Percentiles rank a stretch among this genome's conserved stretches.
Conservation (phyloP, 2,888 invertebrate species). For the Aricia artaxerxes region DNA sequence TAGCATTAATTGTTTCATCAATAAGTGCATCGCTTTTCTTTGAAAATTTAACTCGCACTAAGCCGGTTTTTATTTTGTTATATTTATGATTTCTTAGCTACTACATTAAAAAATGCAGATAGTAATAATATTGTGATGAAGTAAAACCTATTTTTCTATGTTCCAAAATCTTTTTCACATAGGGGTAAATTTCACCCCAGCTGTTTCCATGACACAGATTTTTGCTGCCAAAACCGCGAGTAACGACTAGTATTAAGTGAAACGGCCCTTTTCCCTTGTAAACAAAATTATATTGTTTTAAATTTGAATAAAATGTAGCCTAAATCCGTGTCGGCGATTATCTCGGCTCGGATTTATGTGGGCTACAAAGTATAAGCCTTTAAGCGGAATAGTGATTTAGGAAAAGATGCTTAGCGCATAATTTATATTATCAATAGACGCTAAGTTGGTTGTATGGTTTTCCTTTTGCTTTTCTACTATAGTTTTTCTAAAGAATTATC, state of each 20-base stretch:
- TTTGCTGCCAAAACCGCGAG: not conserved
- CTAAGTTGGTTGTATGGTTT: not conserved
- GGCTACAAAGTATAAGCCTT: conserved; percentile 39
- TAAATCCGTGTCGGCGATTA: conserved; percentile 36
- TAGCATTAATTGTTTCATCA: too few relatives aligned
- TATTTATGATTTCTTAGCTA: too few relatives aligned
- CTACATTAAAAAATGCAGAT: too few relatives aligned
- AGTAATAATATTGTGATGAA: too few relatives aligned
- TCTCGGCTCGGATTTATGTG: conserved; percentile 40
- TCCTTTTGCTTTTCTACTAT: too few relatives aligned
- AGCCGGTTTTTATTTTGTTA: too few relatives aligned
- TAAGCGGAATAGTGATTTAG: conserved; percentile 33
- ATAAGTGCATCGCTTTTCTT: too few relatives aligned
- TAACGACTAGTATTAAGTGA: conserved; percentile 4
- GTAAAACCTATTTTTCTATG: too few relatives aligned
- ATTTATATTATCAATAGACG: conserved; percentile 10
- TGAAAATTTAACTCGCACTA: too few relatives aligned
- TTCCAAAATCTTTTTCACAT: not conserved
- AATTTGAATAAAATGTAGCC: conserved; percentile 37
- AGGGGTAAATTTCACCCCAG: not conserved
- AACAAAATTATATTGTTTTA: conserved; percentile 36
- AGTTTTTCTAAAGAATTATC: too few relatives aligned
- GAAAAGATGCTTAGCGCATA: conserved; percentile 12
- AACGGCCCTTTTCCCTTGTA: conserved; percentile 22
- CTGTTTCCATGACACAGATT: not conserved